Evolutionary conservation across 1,140 invertebrate genomes (phyloP).

Genomic region (Philopotamus ludificatus): DNA sequence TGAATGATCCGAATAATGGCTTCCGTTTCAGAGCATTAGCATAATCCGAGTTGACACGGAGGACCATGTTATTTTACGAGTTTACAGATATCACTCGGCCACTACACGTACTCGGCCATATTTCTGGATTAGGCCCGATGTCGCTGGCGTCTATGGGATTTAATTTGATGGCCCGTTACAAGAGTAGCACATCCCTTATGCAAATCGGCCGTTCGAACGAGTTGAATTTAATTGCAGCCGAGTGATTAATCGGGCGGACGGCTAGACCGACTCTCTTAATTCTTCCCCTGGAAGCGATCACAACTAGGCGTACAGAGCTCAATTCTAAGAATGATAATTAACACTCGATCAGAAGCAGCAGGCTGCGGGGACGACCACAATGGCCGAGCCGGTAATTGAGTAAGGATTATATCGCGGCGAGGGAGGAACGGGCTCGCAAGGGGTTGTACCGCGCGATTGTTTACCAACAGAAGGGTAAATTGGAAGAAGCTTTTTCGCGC

Average conservation of each 20-base stretch:
- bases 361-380: conserved; percentile 19
- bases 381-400: conserved; percentile 36
- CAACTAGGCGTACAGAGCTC: conserved; percentile 10
- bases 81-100: conserved; percentile 35
- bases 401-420: conserved; percentile 33
- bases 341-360: conserved; percentile 41
- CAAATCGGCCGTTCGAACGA: not conserved
- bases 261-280: conserved; percentile 26
- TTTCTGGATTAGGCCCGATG: conserved; percentile 32
- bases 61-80: conserved; percentile 39
- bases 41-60: conserved; percentile 35
- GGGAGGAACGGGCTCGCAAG: not conserved
- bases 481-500: conserved; percentile 41
- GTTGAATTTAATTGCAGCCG: too few relatives aligned
- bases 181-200: conserved; percentile 7
- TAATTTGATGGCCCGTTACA: conserved; percentile 10
- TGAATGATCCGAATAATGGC: conserved; percentile 29
- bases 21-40: conserved; percentile 25
- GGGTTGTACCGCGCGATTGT: conserved; percentile 25
- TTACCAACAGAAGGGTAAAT: conserved; percentile 37
- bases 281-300: conserved; percentile 10
- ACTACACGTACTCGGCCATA: conserved; percentile 21
- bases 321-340: conserved; percentile 40
- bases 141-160: not conserved
- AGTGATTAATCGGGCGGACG: too few relatives aligned